Conservation (phyloP, 2,888 invertebrate species). For the Pomacea canaliculata region DNA sequence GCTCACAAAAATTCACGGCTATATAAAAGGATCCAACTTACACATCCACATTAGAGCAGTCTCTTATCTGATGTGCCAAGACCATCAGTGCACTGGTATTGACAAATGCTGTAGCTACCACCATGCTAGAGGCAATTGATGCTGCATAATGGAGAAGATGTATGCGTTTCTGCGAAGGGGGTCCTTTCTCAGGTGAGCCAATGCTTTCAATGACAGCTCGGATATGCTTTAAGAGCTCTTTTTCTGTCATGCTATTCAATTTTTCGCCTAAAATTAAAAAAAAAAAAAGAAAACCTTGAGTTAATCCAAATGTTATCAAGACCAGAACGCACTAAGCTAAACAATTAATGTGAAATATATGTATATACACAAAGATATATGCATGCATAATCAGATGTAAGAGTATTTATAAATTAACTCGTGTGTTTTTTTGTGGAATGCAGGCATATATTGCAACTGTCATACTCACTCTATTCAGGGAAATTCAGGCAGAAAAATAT, state of each 20-base stretch:
- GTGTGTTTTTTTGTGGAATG: no score
- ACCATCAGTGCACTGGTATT: conserved; percentile 46
- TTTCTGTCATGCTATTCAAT: conserved; percentile 52
- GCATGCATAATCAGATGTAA: no score
- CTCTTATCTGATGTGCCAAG: conserved; percentile 62
- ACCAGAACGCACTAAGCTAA: no score
- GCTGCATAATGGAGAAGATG: conserved; percentile 65
- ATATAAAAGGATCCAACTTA: conserved; percentile 42
- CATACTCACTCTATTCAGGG: no score
- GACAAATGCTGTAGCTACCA: conserved; percentile 44
- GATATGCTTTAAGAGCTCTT: conserved; percentile 60
- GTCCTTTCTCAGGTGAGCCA: conserved; percentile 61
- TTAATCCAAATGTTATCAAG: no score
- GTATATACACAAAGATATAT: no score
- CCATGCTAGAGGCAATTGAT: conserved; percentile 46
- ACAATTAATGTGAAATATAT: neutral
- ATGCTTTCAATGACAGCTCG: conserved; percentile 54
- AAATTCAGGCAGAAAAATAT: no score
- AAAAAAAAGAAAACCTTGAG: neutral
- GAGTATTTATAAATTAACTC: no score
- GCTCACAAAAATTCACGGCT: no score
- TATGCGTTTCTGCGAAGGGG: conserved; percentile 65
- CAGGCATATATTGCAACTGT: no score
- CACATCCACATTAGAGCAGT: conserved; percentile 65
- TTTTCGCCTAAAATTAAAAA: conserved; percentile 55